Percentiles rank a stretch among this genome's conserved stretches.
These are phyloP conservation scores for Hypotaenidia philippensis DNA, from an alignment of 2,797 vertebrate genomes.

Conservation along the genomic window DNA sequence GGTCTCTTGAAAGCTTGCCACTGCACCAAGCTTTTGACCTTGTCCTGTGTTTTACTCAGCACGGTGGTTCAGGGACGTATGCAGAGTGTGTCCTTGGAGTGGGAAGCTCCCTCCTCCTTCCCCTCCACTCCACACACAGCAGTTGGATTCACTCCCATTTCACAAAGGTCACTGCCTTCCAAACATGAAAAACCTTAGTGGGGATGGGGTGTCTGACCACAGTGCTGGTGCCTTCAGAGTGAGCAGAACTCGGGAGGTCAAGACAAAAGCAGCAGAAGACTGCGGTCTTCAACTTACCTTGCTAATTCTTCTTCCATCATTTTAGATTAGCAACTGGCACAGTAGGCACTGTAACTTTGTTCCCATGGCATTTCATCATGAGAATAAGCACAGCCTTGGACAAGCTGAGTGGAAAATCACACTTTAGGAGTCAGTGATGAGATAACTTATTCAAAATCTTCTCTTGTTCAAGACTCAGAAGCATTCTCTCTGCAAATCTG, in stretches of 20 bases:
- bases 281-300: neutral
- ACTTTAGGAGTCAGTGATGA: neutral
- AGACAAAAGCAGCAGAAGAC: neutral
- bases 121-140: fast-evolving
- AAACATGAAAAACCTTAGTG: neutral
- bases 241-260: neutral
- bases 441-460: neutral
- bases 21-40: neutral
- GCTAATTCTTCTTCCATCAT: neutral
- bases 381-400: neutral
- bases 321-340: neutral
- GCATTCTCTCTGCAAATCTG: neutral
- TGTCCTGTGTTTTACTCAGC: neutral
- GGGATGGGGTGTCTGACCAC: fast-evolving
- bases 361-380: neutral
- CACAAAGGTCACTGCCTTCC: neutral
- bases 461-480: neutral
- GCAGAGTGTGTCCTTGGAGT: fast-evolving
- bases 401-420: constrained; percentile 15
- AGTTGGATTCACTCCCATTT: neutral
- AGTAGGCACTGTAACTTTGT: neutral
- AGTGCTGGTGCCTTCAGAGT: neutral
- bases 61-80: fast-evolving
- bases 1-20: neutral
- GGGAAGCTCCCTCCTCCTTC: neutral